Evolutionary conservation across 64 coral and sea anemone genomes (phyloP).

Genomic region (Stichodactyla mertensii): DNA sequence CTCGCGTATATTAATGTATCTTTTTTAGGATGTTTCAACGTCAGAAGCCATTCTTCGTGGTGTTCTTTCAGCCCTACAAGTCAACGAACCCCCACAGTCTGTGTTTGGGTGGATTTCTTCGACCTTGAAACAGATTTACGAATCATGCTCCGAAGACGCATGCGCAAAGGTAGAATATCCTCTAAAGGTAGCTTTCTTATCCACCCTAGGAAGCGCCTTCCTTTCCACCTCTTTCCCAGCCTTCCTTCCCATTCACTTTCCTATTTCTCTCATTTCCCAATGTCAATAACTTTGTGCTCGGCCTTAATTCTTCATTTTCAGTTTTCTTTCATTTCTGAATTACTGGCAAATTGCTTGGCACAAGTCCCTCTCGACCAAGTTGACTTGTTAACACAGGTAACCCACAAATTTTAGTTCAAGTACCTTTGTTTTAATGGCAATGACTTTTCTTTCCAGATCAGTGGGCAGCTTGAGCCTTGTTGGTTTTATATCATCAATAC

Average conservation of each 20-base stretch:
- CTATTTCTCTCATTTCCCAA: background rate
- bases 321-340: background rate
- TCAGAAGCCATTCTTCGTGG: conserved; percentile 27
- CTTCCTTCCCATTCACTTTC: background rate
- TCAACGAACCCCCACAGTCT: conserved; percentile 50
- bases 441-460: background rate
- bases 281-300: too few relatives aligned
- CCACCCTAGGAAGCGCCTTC: background rate
- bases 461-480: background rate
- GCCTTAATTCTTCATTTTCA: background rate
- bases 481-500: too few relatives aligned
- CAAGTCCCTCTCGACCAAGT: background rate
- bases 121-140: conserved; percentile 18
- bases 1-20: background rate
- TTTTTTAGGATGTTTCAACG: background rate
- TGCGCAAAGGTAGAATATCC: background rate
- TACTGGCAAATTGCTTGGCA: conserved; percentile 10
- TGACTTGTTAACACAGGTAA: conserved; percentile 14
- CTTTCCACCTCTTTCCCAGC: background rate
- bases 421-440: background rate
- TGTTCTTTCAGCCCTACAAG: conserved; percentile 39
- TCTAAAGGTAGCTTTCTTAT: background rate
- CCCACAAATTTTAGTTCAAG: background rate
- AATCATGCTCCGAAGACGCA: background rate
- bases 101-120: conserved; percentile 47